Conservation (phyloP, 2,113 vertebrate genomes). For the Caracal caracal region DNA sequence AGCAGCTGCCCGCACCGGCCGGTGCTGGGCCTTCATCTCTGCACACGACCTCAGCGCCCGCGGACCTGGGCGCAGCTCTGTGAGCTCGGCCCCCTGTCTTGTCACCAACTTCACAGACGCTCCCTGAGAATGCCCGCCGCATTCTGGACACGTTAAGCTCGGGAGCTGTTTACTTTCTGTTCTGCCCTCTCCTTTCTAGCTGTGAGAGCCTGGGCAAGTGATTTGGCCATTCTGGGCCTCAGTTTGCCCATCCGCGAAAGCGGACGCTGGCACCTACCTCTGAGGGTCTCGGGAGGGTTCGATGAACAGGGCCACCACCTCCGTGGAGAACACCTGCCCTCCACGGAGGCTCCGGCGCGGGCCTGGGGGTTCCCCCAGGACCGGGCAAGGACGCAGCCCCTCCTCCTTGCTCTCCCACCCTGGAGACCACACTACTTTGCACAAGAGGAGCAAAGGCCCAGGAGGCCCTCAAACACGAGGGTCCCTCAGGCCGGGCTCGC, state of each 20-base stretch:
- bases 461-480: fast-evolving
- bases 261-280: fast-evolving
- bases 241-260: neutral
- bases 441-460: neutral
- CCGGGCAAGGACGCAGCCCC: too few relatives aligned
- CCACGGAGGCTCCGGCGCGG: neutral
- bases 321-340: fast-evolving
- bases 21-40: neutral
- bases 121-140: fast-evolving
- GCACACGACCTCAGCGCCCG: fast-evolving
- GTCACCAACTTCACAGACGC: fast-evolving
- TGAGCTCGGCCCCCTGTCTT: neutral
- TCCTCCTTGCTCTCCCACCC: neutral
- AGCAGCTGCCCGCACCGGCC: neutral
- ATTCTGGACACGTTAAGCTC: fast-evolving
- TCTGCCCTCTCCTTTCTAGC: neutral
- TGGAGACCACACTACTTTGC: neutral
- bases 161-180: fast-evolving
- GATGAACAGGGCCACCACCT: neutral
- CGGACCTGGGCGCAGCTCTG: neutral
- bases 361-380: neutral
- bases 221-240: neutral
- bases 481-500: neutral
- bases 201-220: neutral
- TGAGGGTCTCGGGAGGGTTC: neutral